Evolutionary conservation across 2,113 vertebrate genomes (phyloP).

Genomic region (Indicator indicator): DNA sequence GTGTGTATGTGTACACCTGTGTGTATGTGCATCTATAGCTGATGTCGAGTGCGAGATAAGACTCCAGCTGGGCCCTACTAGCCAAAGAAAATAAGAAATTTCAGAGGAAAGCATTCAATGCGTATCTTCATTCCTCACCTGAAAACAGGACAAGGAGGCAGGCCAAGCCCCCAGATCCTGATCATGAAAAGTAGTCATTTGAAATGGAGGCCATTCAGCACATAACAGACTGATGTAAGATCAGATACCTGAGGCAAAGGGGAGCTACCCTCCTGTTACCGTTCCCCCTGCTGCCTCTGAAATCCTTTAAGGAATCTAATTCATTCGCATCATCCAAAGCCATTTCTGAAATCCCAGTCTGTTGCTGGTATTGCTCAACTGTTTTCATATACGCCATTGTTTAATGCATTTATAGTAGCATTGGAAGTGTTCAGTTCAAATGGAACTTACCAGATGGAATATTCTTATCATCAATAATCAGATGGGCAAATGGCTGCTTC

Average conservation of each 20-base stretch:
- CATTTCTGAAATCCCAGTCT: neutral
- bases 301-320: neutral
- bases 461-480: constrained; percentile 79
- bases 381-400: neutral
- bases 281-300: neutral
- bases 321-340: neutral
- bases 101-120: neutral
- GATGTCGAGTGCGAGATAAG: neutral
- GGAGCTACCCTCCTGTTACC: neutral
- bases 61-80: neutral
- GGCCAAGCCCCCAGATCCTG: neutral
- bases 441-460: constrained; percentile 75
- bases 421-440: neutral
- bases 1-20: neutral
- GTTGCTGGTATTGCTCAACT: neutral
- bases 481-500: constrained; percentile 79
- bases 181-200: neutral
- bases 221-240: rapidly evolving
- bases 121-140: neutral
- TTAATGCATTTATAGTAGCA: neutral
- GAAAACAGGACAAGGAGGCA: neutral
- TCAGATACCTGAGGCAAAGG: neutral
- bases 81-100: neutral
- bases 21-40: neutral
- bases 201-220: neutral